Evolutionary conservation across 1,140 invertebrate genomes (phyloP).

Genomic region (Sycobia sp.): DNA sequence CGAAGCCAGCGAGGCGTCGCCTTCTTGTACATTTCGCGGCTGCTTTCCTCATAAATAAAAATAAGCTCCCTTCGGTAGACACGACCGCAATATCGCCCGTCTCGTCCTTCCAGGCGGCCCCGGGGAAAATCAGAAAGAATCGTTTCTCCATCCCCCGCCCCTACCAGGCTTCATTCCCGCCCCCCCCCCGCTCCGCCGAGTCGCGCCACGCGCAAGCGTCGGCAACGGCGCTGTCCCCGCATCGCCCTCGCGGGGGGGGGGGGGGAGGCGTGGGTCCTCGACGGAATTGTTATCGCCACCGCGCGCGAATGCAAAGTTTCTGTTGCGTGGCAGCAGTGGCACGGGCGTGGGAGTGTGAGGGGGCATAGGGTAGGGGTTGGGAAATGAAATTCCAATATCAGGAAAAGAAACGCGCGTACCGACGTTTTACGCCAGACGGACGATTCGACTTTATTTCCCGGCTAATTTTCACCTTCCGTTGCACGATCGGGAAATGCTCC

Average conservation of each 20-base stretch:
- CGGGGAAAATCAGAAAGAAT: constrained; percentile 55
- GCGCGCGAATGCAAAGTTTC: constrained; percentile 26
- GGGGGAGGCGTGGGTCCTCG: no score
- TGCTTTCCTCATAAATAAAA: constrained; percentile 63
- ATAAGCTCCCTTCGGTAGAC: constrained; percentile 55
- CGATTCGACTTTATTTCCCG: neutral
- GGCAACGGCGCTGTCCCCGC: no score
- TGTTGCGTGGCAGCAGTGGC: neutral
- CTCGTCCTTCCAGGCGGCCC: constrained; percentile 37
- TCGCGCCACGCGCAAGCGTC: no score
- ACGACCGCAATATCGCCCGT: constrained; percentile 52
- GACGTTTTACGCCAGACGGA: neutral
- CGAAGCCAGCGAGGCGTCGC: constrained; percentile 16
- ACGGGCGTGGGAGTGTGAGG: no score
- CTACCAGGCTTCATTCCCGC: no score
- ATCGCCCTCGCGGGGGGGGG: no score
- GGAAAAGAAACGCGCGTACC: constrained; percentile 1
- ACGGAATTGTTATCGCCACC: constrained; percentile 16
- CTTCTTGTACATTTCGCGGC: constrained; percentile 52
- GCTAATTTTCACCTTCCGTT: neutral
- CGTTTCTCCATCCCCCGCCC: constrained; percentile 36
- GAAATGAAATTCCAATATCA: constrained; percentile 21
- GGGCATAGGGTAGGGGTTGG: no score
- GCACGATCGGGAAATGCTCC: no score
- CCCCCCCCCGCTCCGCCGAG: no score